Conservation (phyloP, 2,888 invertebrate genomes). For the Globia sparganii region DNA sequence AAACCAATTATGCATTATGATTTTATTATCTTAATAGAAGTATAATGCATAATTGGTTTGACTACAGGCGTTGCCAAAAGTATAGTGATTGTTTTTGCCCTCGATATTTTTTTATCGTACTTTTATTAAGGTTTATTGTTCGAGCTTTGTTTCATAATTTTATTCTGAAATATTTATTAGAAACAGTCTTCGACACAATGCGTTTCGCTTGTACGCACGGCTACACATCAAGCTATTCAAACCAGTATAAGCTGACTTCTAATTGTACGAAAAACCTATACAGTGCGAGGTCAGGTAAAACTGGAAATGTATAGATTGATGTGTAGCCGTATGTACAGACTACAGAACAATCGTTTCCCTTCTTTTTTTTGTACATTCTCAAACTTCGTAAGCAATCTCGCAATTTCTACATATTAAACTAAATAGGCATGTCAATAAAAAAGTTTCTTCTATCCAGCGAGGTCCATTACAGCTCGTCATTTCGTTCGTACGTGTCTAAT, state of each 20-base stretch:
- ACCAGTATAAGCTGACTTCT: too few relatives aligned
- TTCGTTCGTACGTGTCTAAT: slow-evolving; percentile 78
- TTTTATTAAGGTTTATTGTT: background rate
- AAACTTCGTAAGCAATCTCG: slow-evolving; percentile 50
- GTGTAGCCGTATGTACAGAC: too few relatives aligned
- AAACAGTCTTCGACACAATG: background rate
- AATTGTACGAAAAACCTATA: too few relatives aligned
- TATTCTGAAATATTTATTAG: too few relatives aligned
- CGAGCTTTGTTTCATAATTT: too few relatives aligned
- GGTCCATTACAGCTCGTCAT: slow-evolving; percentile 69
- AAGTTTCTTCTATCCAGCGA: slow-evolving; percentile 63
- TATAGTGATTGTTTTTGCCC: background rate
- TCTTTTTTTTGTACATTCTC: slow-evolving; percentile 11
- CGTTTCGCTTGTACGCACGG: background rate
- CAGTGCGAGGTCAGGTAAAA: too few relatives aligned
- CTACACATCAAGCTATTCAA: too few relatives aligned
- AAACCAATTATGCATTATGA: too few relatives aligned
- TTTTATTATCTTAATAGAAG: too few relatives aligned
- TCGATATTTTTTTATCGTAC: background rate
- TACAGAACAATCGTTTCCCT: background rate
- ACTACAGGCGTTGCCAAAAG: background rate
- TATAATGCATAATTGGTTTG: background rate
- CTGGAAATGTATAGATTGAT: too few relatives aligned
- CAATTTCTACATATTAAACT: slow-evolving; percentile 69
- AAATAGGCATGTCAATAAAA: slow-evolving; percentile 68